phyloP scores from a whole-genome alignment of 1,140 invertebrate genomes.

The Trichonephila clavata region DNA sequence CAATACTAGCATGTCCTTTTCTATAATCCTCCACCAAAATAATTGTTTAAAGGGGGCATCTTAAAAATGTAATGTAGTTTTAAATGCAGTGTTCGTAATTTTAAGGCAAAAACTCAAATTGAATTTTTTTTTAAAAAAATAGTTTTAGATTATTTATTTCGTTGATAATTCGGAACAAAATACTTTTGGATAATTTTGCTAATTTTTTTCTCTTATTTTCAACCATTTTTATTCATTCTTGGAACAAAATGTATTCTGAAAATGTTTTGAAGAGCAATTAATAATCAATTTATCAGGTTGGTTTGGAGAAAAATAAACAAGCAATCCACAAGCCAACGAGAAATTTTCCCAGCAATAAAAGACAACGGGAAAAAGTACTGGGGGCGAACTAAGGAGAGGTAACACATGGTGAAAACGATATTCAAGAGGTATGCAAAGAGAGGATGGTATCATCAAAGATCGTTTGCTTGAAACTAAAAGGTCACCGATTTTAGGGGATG shows the following conservation, averaged over 20 bases:
- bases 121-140: no score
- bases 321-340: not conserved
- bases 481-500: conserved; percentile 54
- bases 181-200: no score
- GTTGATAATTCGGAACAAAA: not conserved
- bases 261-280: conserved; percentile 8
- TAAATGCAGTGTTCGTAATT: no score
- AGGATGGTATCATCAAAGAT: conserved; percentile 49
- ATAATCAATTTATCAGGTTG: not conserved
- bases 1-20: no score
- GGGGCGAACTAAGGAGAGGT: not conserved
- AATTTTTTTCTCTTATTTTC: not conserved
- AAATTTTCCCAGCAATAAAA: not conserved
- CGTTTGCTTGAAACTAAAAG: conserved; percentile 46
- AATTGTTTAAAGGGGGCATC: no score
- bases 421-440: conserved; percentile 11
- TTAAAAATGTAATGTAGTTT: no score
- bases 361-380: not conserved
- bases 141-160: not conserved
- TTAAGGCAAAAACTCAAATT: no score
- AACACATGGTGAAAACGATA: conserved; percentile 34
- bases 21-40: no score
- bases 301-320: not conserved
- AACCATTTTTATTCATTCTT: not conserved
- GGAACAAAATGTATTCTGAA: not conserved